Evolutionary conservation across 2,797 vertebrate genomes (phyloP), one percentile per base, ranked within the genome.

Genomic region (Florisuga fusca): DNA sequence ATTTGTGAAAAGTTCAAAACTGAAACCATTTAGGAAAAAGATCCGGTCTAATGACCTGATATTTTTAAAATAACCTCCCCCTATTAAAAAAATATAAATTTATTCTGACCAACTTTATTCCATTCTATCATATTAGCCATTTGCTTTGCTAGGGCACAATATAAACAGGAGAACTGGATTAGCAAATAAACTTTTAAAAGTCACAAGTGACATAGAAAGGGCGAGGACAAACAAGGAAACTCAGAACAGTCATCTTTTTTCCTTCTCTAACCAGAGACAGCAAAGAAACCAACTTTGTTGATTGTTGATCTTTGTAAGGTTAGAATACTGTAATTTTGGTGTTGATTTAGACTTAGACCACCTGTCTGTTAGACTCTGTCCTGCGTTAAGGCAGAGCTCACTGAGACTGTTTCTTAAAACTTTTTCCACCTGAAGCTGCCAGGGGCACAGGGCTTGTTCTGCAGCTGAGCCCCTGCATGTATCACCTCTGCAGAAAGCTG

Each of bases 151-250:
- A 73, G 20, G 17, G 5, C 6, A 66, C 9, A 5, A 13, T 13
- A 5, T 31, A 57, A 26, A 7, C 1, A 1, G 18, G 29, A 74
- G 45, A 67, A 12, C 7, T 61, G 34, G 16, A 57, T 68, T 63
- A 61, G 1, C 26, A n/a, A 63, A 21, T 46, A 46, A 34, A 3
- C 12, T 90, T 55, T 18, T 31, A 57, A 59, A 81, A 82, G 48
- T 67, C 6, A 53, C 48, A 72, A 23, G 27, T 1, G 0, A 34
- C 22, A 7, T 8, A 72, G 7, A 77, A 77, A 59, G 5, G 5
- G 2, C 2, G 1, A 11, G 4, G 2, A 23, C 25, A 57, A 78
- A 41, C 12, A 48, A 21, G 4, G 7, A 14, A 34, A 9, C 2
- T 83, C 19, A 36, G 17, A 54, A 31, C 7, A n/a, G 8, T 29